Base-by-base conservation (phyloP, 2,888 invertebrate genomes). In the Xestia rhomboidea region DNA sequence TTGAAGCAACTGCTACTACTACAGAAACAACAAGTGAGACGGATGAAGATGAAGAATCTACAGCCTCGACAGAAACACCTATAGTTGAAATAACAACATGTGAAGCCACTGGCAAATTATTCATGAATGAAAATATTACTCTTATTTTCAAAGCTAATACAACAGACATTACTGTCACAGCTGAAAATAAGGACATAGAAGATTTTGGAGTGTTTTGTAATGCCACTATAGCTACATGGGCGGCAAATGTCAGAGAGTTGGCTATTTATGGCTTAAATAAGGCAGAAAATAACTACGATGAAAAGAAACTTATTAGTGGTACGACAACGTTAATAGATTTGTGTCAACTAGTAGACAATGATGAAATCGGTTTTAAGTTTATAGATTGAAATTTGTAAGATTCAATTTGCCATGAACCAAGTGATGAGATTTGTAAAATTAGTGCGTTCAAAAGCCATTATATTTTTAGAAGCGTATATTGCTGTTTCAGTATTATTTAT, bases 281-380 rank as follows among this genome's bases (percentile, higher is more conserved):
- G 11, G 88, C 91, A 64, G 69, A 92, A 15, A 96, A 97, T 79
- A 96, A 96, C 87, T 97, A 91, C 69, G 96, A 96, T 83, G 84
- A 94, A 68, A 87, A 92, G 72, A 93, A 88, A 85, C 77, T 89
- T 62, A 79, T 95, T 8, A 74, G n/a, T 6, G 74, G 51, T 21
- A 77, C 77, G 0, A 81, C 76, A 24, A 21, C 51, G 3, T 63
- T 77, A 8, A 90, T 95, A 60, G 87, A 95, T 85, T 89, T 96
- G 49, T 96, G 96, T 79, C 62, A 83, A 63, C 85, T 95, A 18
- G 67, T 86, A 77, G 83, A 68, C 41, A 71, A 78, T 6, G 76
- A 86, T 27, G 85, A 90, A 79, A 85, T 92, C 66, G 34, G 83
- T 49, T 87, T 82, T 74, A 49, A 79, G n/a, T 81, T 77, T 66